phyloP scores from a whole-genome alignment of 2,888 invertebrate species.

The Papilio elwesi region DNA sequence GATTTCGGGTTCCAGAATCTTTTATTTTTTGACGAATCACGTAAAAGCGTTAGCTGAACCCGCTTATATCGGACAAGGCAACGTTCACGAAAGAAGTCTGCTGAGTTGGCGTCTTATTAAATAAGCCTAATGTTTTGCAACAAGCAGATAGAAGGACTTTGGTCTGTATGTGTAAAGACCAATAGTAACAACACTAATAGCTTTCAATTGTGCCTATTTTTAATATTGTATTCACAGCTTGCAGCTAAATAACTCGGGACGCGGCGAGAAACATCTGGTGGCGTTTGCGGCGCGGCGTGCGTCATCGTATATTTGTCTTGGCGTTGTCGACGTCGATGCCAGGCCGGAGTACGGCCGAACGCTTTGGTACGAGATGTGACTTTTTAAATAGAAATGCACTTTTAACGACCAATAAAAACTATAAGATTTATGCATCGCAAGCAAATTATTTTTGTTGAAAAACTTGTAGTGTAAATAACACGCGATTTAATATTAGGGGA shows the following conservation, averaged over 20 bases:
- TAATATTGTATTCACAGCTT: conserved; percentile 38
- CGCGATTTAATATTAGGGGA: too few relatives aligned
- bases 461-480: neutral
- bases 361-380: conserved; percentile 15
- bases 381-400: conserved; percentile 38
- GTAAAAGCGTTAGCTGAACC: too few relatives aligned
- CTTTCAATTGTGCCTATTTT: conserved; percentile 36
- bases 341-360: conserved; percentile 13
- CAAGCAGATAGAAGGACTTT: neutral
- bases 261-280: conserved; percentile 38
- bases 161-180: neutral
- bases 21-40: too few relatives aligned
- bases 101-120: too few relatives aligned
- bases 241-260: conserved; percentile 33
- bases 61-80: too few relatives aligned
- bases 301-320: conserved; percentile 40
- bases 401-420: conserved; percentile 14
- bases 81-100: too few relatives aligned
- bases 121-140: too few relatives aligned
- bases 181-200: conserved; percentile 19
- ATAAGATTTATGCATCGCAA: conserved; percentile 5
- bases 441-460: neutral
- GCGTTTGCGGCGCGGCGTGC: conserved; percentile 22
- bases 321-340: conserved; percentile 36
- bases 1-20: too few relatives aligned